Evolutionary conservation across 2,113 vertebrate species (phyloP), one percentile per base, ranked within the genome.

Genomic region (Pteruthius melanotis): DNA sequence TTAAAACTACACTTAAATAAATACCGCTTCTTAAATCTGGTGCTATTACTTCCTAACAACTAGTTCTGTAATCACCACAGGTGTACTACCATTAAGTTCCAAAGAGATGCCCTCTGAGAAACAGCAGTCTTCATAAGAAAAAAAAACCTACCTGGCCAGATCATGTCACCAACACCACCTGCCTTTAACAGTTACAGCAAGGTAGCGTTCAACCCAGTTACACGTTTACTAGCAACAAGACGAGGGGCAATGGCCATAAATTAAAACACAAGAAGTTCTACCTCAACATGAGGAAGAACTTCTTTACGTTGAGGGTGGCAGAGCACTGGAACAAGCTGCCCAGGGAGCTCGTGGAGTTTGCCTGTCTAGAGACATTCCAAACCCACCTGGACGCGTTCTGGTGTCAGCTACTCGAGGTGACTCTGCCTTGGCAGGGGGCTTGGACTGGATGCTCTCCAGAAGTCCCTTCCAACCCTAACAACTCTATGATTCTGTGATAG

Each of bases 11-110:
- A 47, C 8, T 69, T 50, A 31, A 54, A 37, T 33, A 49, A 83
- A 6, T 0, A 2, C 3, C 0, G 2, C 15, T 74, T 60, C 64
- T 47, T 1, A 3, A 80, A 53, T n/a, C 27, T 74, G 16, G 24
- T 17, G 3, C 15, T 53, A 40, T 11, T 35, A 44, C 9, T 84
- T 75, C 6, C 16, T 42, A 71, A 22, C 6, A 93, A 35, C 10
- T 45, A 18, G 11, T 26, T 69, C 10, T 74, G 35, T 21, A 17
- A 74, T 22, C 54, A 28, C 4, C 7, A 49, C 13, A 33, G 7
- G 10, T 3, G 4, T n/a, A 20, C 11, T 37, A 26, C 24, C 7
- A 31, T 31, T 47, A 84, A 74, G 13, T 18, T 64, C 61, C n/a
- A 50, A 71, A 45, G 1, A 53, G 9, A 31, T 17, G 1, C 10